Base-by-base conservation (phyloP, 2,797 vertebrate genomes). In the Rhinophrynus dorsalis region DNA sequence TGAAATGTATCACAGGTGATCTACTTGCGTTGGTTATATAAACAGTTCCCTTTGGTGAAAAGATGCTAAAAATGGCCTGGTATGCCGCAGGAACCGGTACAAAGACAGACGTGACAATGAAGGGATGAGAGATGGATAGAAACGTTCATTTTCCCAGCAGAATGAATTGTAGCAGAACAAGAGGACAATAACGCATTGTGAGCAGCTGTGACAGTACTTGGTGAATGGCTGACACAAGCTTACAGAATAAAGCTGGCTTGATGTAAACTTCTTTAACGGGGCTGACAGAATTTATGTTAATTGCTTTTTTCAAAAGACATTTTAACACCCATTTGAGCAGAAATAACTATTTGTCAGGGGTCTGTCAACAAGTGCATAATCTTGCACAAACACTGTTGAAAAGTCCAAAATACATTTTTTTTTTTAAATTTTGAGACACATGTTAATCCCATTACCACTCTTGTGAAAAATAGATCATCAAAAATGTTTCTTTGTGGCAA, bases 331-430 rank as follows among this genome's bases (percentile, higher is more conserved):
- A 32, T 45, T 76, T 69, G 67, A 62, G 68, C 69, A 74, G 58
- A 67, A 78, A 67, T 67, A 75, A 69, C 3, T 1, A 67, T 81
- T 74, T 82, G 64, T 74, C 75, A 56, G 50, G 70, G 76, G 54
- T 73, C 76, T 76, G 77, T 81, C 76, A 79, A 75, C 60, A 60
- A 67, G 44, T 17, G 68, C 59, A 68, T 65, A 71, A 42, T 73
- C 64, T 13, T 68, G 67, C 74, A 73, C 79, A 86, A 86, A 86
- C 77, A 76, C 74, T 75, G 75, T 67, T 74, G 76, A 74, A 62
- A 80, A 61, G 15, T 51, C 74, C 69, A 66, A 75, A 79, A 78
- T n/a, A 52, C 44, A 59, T 65, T 75, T 52, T 69, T 68, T 12
- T 32, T 18, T 27, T 71, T 61, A 51, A 30, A 30, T 8, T 40